phyloP scores from a whole-genome alignment of 2,888 invertebrate species.

The Tinea semifulvella region DNA sequence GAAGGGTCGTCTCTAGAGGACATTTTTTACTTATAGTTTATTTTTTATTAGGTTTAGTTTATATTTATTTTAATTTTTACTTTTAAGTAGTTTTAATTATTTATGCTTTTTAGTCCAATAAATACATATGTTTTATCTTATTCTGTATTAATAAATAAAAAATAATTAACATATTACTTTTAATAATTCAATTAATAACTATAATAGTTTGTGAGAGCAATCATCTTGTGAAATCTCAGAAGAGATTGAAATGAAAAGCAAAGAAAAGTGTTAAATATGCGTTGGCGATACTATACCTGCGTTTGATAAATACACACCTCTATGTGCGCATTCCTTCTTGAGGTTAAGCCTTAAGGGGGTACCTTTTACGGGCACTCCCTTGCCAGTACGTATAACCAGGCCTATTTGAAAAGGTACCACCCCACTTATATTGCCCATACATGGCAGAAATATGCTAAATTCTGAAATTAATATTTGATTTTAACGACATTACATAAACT shows the following conservation, averaged over 20 bases:
- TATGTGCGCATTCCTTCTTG: conserved; percentile 93
- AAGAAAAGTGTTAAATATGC: conserved; percentile 61
- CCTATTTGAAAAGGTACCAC: conserved; percentile 89
- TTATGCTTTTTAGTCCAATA: too few species aligned
- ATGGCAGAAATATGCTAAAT: conserved; percentile 88
- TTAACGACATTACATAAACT: too few species aligned
- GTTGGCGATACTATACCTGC: conserved; percentile 70
- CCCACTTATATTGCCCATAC: conserved; percentile 88
- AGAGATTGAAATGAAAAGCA: background rate
- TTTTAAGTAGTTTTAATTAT: too few species aligned
- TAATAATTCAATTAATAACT: too few species aligned
- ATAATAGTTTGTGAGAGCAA: background rate
- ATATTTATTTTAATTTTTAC: too few species aligned
- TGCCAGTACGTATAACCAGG: conserved; percentile 81
- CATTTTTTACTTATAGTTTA: too few species aligned
- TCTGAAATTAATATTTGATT: conserved; percentile 73
- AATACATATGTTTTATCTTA: too few species aligned
- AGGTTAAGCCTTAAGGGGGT: conserved; percentile 87
- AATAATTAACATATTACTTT: too few species aligned
- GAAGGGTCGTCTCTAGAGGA: too few species aligned
- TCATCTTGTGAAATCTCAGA: conserved; percentile 2
- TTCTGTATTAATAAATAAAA: too few species aligned
- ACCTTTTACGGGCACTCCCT: conserved; percentile 82
- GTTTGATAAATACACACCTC: conserved; percentile 81
- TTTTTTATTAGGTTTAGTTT: too few species aligned